phyloP scores from a whole-genome alignment of 2,888 invertebrate species.

The Linnaemya vulpina region DNA sequence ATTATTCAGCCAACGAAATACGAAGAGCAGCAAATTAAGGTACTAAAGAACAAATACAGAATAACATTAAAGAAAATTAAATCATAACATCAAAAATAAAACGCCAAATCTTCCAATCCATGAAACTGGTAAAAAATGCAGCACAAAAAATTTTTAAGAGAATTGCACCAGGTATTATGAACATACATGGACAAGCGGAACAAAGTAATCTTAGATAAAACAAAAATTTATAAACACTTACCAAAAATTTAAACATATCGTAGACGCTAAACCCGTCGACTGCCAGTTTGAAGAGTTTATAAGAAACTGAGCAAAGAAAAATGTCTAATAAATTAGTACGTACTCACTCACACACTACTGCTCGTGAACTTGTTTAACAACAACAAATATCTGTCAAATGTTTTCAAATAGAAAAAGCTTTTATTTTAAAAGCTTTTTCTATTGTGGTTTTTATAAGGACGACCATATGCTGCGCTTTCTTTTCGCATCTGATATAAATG shows the following conservation, averaged over 20 bases:
- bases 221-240: conserved; percentile 70
- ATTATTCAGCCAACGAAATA: neutral
- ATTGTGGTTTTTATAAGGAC: too few species aligned
- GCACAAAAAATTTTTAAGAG: neutral
- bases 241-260: conserved; percentile 82
- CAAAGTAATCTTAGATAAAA: neutral
- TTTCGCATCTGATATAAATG: too few species aligned
- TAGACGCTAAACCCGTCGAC: conserved; percentile 75
- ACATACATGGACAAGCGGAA: neutral
- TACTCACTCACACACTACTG: neutral
- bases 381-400: conserved; percentile 42
- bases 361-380: conserved; percentile 22
- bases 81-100: conserved; percentile 63
- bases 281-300: conserved; percentile 78
- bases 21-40: neutral
- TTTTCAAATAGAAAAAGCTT: conserved; percentile 8
- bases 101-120: conserved; percentile 33
- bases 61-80: conserved; percentile 37
- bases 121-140: neutral
- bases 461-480: too few species aligned
- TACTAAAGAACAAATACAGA: neutral
- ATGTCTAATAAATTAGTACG: conserved; percentile 33
- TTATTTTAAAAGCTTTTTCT: neutral
- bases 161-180: neutral
- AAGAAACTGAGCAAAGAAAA: conserved; percentile 73